phyloP scores from a whole-genome alignment of 2,888 invertebrate species.

The Sarcophaga carnaria region DNA sequence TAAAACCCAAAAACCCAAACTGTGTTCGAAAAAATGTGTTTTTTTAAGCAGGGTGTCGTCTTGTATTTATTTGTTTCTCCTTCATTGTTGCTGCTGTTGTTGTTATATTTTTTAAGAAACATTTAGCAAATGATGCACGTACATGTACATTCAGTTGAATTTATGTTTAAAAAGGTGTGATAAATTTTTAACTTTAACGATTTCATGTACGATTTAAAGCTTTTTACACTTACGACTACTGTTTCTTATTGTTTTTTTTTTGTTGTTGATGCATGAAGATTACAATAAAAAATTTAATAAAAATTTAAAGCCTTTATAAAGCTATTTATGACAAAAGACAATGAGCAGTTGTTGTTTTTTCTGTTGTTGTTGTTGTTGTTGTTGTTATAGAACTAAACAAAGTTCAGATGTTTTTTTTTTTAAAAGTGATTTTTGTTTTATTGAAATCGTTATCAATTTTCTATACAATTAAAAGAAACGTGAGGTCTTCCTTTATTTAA shows the following conservation, averaged over 20 bases:
- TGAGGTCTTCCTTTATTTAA: constrained; percentile 44
- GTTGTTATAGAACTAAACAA: constrained; percentile 2
- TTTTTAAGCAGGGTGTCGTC: constrained; percentile 30
- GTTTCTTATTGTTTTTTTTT: background rate
- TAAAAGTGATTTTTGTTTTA: constrained; percentile 1
- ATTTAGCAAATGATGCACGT: constrained; percentile 69
- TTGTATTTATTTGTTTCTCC: constrained; percentile 17
- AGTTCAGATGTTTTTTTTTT: constrained; percentile 42
- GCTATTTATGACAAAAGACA: constrained; percentile 12
- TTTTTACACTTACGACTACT: constrained; percentile 48
- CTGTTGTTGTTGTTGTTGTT: no score
- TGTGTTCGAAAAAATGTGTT: background rate
- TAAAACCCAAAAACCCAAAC: background rate
- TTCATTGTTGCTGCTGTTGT: background rate
- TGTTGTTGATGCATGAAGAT: background rate
- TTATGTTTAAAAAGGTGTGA: constrained; percentile 69
- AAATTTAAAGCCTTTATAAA: constrained; percentile 22
- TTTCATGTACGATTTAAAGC: constrained; percentile 53
- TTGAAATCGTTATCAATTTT: constrained; percentile 9
- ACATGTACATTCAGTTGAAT: constrained; percentile 63
- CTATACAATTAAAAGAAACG: constrained; percentile 34
- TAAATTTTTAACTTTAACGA: constrained; percentile 64
- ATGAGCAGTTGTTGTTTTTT: no score
- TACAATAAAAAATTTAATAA: background rate
- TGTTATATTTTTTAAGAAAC: constrained; percentile 36